Base-by-base conservation (phyloP, 1,140 invertebrate species). In the Danaus plexippus region DNA sequence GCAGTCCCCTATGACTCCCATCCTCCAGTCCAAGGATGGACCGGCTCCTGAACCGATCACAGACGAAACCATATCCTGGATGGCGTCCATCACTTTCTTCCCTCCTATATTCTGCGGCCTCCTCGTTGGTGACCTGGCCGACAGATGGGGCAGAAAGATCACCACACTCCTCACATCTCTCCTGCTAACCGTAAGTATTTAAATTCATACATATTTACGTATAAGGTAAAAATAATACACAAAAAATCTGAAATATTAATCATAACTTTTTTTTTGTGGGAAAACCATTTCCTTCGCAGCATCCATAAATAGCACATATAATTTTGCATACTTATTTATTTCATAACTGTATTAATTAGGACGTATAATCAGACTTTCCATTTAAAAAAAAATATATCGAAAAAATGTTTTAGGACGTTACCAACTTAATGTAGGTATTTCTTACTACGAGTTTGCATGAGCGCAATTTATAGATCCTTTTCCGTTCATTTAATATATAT, bases 1-100 rank as follows among this genome's bases (percentile, higher is more conserved):
- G 82, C 82, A 81, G 69, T 86, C 82, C 0, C 82, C 82, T 2
- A 86, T 86, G 82, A 86, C 82, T 3, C 79, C 80, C 0, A 68
- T 86, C 12, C 69, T 85, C 10, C 80, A 86, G 53, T 59, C 68
- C 11, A 47, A 53, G 2, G 58, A 73, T 12, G 80, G 83, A 0
- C 83, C 83, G 2, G 80, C 83, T 0, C 78, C 80, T 2, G 77
- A 81, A 47, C 73, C 77, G 2, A 78, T 84, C 49, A 70, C 71
- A 4, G 83, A 86, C 50, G 74, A 86, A 8, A 75, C 72, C 7
- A 84, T 86, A 47, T 84, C 80, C 46, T 86, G 83, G 83, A 86
- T 86, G 83, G 80, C 77, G 1, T 82, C 83, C 1, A 64, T 86
- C 11, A 84, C 80, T 3, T 86, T 86, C 63, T 66, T 86, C 55